Conservation (phyloP, 2,888 invertebrate genomes). For the Spodoptera exigua region DNA sequence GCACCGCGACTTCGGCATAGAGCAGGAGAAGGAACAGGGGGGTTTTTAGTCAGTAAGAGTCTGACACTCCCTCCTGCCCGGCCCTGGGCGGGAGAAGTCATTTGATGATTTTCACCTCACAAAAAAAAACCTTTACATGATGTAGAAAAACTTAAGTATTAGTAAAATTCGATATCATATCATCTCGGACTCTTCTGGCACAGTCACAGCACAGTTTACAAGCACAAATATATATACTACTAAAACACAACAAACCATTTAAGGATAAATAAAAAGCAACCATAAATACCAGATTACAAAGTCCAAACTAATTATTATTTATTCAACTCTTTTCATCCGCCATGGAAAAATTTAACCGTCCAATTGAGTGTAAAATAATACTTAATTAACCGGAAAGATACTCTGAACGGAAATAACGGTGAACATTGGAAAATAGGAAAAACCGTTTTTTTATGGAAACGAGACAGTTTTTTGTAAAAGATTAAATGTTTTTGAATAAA, state of each 20-base stretch:
- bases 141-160: too few species aligned
- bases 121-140: too few species aligned
- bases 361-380: slow-evolving; percentile 65
- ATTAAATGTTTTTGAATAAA: too few species aligned
- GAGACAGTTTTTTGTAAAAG: slow-evolving; percentile 6
- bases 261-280: slow-evolving; percentile 30
- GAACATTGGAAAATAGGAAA: slow-evolving; percentile 37
- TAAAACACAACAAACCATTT: slow-evolving; percentile 8
- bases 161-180: too few species aligned
- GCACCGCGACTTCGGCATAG: too few species aligned
- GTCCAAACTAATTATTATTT: slow-evolving; percentile 50
- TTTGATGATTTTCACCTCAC: too few species aligned
- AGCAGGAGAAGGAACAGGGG: too few species aligned
- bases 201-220: too few species aligned
- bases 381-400: slow-evolving; percentile 66
- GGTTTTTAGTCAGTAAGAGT: too few species aligned
- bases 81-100: too few species aligned
- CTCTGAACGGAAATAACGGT: slow-evolving; percentile 58
- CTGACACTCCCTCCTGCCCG: too few species aligned
- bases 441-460: slow-evolving; percentile 35
- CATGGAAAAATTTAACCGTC: slow-evolving; percentile 42
- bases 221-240: slow-evolving; percentile 6
- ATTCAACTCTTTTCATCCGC: slow-evolving; percentile 38
- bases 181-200: too few species aligned
- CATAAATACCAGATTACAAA: slow-evolving; percentile 32